A percentile compares a stretch with the other conserved stretches of the same genome.
Conservation (phyloP, 2,797 vertebrate genomes). For the Malacoraja senta region DNA sequence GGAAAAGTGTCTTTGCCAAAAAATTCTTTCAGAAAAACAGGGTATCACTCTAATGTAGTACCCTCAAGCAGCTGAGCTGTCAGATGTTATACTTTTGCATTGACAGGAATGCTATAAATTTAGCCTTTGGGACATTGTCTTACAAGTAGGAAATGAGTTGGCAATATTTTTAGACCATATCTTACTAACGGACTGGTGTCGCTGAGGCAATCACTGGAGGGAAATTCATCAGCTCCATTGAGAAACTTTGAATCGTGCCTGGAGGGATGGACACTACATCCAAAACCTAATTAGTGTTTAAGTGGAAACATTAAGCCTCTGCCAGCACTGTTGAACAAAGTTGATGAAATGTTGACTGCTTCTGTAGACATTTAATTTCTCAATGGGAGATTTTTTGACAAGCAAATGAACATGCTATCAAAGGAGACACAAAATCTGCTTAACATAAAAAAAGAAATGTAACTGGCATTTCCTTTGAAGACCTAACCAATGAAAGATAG, state of each 20-base stretch:
- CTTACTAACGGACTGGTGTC: conserved; percentile 25
- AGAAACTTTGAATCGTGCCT: not conserved
- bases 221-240: not conserved
- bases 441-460: not conserved
- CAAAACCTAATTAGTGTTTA: conserved; percentile 28
- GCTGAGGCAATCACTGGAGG: conserved; percentile 16
- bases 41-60: not conserved
- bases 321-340: not conserved
- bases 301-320: not conserved
- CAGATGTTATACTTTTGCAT: not conserved
- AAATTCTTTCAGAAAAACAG: not conserved
- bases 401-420: not conserved
- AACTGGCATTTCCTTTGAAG: not conserved
- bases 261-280: conserved; percentile 8
- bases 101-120: conserved; percentile 17
- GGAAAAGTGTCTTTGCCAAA: not conserved
- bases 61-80: not conserved
- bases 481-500: not conserved
- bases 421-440: not conserved
- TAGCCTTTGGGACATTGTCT: conserved; percentile 14
- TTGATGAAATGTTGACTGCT: conserved; percentile 27
- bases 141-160: not conserved
- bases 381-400: not conserved
- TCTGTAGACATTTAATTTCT: conserved; percentile 13
- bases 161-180: conserved; percentile 1